A percentile compares a stretch with the other conserved stretches of the same genome.
phyloP scores from a whole-genome alignment of 2,797 vertebrate species.

The Thunnus albacares region DNA sequence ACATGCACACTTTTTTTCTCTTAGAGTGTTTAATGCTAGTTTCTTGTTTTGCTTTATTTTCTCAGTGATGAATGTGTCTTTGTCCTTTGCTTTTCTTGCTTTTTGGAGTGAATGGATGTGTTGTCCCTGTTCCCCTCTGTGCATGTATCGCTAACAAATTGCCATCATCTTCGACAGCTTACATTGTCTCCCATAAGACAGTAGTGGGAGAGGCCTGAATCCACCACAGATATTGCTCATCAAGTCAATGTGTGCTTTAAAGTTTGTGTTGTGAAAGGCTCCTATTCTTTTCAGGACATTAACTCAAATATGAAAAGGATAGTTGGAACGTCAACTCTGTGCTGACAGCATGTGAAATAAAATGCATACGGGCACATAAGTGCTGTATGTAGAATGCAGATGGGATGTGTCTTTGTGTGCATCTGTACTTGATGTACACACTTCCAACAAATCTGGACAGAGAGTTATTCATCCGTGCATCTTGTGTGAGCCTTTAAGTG shows the following conservation, averaged over 20 bases:
- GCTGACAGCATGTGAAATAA: conserved; percentile 47
- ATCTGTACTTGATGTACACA: conserved; percentile 21
- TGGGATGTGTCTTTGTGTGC: conserved; percentile 37
- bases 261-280: conserved; percentile 52
- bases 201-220: conserved; percentile 39
- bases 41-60: conserved; percentile 29
- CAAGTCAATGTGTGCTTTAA: conserved; percentile 41
- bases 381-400: conserved; percentile 34
- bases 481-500: conserved; percentile 64
- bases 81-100: conserved; percentile 11
- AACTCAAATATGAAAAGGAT: conserved; percentile 50
- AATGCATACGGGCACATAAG: conserved; percentile 30
- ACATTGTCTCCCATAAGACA: conserved; percentile 45
- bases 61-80: conserved; percentile 11
- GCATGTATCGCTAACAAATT: conserved; percentile 23
- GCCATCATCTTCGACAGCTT: conserved; percentile 29
- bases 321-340: conserved; percentile 33
- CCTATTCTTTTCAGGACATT: conserved; percentile 51
- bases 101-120: conserved; percentile 15
- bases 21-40: conserved; percentile 31
- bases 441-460: conserved; percentile 65
- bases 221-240: conserved; percentile 50
- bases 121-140: conserved; percentile 26
- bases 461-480: conserved; percentile 66
- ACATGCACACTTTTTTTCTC: conserved; percentile 39